Evolutionary conservation across 2,113 vertebrate genomes (phyloP), one percentile per base, ranked within the genome.

Genomic region (Cheilinus undulatus): DNA sequence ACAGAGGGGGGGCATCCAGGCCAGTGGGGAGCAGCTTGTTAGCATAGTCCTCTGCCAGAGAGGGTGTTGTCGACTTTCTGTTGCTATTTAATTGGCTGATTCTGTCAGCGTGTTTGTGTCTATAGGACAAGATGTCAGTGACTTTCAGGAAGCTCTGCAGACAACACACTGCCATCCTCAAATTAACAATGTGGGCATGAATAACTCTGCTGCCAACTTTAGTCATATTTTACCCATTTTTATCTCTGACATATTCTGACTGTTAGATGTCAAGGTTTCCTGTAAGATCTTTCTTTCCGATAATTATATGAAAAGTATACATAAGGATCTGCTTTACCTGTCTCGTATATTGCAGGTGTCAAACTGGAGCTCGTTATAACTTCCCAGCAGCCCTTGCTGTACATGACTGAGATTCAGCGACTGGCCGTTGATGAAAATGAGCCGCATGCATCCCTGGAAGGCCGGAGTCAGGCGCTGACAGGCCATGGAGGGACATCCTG

Each of bases 371-470:
- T 97, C 93, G 74, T 95, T 96, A 87, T 95, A 97, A 89, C 94
- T 96, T 93, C 98, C 98, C 92, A 97, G 93, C 83, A 94, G 82
- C 40, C 97, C 96, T 93, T 97, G 96, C 91, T 98, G 97, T 73
- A 99, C 95, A 38, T 91, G 94, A 89, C 95, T 94, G 82, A 99
- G 95, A 89, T 98, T 95, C 82, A 95, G 92, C 43, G 95, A 96
- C 89, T 97, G 96, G 91, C 95, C 94, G 95, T 98, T 96, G 93
- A 99, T 95, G 91, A 94, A 93, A 80, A 99, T 94, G 92, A 98
- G 96, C 59, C 94, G 95, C 95, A 99, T 94, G 77, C 98, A 99
- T 32, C 98, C 98, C 94, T 98, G 98, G 92, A 99, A 99, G 86
- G 94, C 93, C 61, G 92, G 91, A 74, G 93, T 92, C 20, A 93